phyloP scores from a whole-genome alignment of 2,888 invertebrate genomes.

The Cryptocephalus primarius region DNA sequence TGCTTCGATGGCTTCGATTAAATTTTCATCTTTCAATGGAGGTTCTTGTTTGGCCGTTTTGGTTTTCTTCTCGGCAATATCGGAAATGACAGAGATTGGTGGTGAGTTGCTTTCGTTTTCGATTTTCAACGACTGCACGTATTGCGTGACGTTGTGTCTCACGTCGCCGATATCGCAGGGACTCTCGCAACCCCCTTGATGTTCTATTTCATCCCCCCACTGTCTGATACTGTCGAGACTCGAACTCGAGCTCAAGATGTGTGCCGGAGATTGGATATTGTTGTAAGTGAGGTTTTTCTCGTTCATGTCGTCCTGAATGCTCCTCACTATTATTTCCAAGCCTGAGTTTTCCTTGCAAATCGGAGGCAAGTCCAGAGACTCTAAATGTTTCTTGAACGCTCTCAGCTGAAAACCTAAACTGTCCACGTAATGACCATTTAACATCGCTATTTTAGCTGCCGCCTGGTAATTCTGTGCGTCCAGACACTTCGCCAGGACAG shows the following conservation, averaged over 20 bases:
- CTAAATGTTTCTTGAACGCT: conserved; percentile 32
- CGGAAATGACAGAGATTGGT: conserved; percentile 27
- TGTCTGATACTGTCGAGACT: conserved; percentile 36
- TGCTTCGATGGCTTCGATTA: conserved; percentile 27
- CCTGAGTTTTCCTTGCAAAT: conserved; percentile 14
- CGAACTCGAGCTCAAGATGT: conserved; percentile 32
- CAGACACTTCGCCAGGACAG: conserved; percentile 29
- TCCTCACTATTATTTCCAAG: conserved; percentile 22
- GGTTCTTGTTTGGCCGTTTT: conserved; percentile 13
- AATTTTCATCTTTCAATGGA: conserved; percentile 27
- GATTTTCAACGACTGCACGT: conserved; percentile 31
- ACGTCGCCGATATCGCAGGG: conserved; percentile 32
- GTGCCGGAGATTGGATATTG: conserved; percentile 25
- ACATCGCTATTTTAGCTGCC: conserved; percentile 33
- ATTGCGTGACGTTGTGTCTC: conserved; percentile 31
- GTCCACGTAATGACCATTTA: conserved; percentile 35
- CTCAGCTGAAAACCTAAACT: conserved; percentile 34
- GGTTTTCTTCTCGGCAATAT: conserved; percentile 12
- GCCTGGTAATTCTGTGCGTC: conserved; percentile 33
- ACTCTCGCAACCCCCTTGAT: conserved; percentile 36
- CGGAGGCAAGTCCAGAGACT: conserved; percentile 22
- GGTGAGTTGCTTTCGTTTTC: conserved; percentile 17
- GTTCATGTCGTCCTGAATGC: conserved; percentile 20
- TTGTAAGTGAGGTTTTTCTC: conserved; percentile 17
- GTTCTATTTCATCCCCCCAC: conserved; percentile 35